phyloP scores from a whole-genome alignment of 23 tunicate species.

The Halocynthia aurantium region DNA sequence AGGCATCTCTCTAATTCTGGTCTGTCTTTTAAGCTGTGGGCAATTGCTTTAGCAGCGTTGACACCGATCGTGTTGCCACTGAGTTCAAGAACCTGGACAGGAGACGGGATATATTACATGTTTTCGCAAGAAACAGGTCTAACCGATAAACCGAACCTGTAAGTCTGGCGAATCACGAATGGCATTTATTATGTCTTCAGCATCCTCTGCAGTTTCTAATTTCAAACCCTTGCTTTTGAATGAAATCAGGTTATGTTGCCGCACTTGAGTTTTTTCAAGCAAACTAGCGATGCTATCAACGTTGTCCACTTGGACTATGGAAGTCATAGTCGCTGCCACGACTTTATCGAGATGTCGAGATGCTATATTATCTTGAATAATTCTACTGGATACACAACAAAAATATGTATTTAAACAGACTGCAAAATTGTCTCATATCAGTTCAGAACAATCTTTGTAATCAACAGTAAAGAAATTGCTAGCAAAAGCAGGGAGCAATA shows the following conservation, averaged over 20 bases:
- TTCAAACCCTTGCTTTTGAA: slow-evolving; percentile 20
- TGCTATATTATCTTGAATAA: too few relatives aligned
- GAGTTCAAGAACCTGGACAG: slow-evolving; percentile 36
- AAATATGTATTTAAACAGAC: too few relatives aligned
- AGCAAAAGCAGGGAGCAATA: too few relatives aligned
- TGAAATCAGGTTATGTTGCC: slow-evolving; percentile 13
- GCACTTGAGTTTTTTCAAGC: slow-evolving; percentile 16
- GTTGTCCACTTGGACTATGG: not conserved
- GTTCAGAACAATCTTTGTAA: too few relatives aligned
- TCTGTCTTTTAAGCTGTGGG: slow-evolving; percentile 27
- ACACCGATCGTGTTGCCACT: slow-evolving; percentile 81
- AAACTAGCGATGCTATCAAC: not conserved
- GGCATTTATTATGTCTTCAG: slow-evolving; percentile 43
- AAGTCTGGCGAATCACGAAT: slow-evolving; percentile 45
- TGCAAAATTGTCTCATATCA: too few relatives aligned
- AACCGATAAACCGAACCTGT: slow-evolving; percentile 14
- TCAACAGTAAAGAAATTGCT: too few relatives aligned
- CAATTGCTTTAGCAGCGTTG: slow-evolving; percentile 66
- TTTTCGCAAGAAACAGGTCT: not conserved
- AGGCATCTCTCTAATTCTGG: slow-evolving; percentile 75
- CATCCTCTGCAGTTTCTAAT: slow-evolving; percentile 48
- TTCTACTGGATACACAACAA: too few relatives aligned
- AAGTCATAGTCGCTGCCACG: too few relatives aligned
- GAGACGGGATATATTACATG: too few relatives aligned
- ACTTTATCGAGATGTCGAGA: too few relatives aligned